Conservation (phyloP, 35 echinoderm and acorn worm genomes). For the Lytechinus variegatus region DNA sequence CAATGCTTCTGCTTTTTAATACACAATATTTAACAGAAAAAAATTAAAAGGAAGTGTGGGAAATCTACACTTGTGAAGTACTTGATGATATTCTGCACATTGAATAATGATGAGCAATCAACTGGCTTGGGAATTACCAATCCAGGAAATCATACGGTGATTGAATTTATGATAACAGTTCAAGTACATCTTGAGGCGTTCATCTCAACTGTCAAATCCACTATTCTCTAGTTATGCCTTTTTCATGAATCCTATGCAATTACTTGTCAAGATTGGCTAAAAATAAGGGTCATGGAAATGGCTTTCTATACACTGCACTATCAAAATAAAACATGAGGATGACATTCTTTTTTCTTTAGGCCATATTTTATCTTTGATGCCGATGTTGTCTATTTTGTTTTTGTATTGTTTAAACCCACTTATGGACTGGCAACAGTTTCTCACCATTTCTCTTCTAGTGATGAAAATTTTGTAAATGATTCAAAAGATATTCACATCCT, state of each 20-base stretch:
- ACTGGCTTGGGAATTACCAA: neutral
- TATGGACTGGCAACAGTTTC: too few relatives aligned
- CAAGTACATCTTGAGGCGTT: neutral
- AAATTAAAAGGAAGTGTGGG: neutral
- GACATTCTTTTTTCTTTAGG: too few relatives aligned
- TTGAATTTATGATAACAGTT: neutral
- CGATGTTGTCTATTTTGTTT: too few relatives aligned
- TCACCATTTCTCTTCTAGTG: too few relatives aligned
- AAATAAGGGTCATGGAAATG: neutral
- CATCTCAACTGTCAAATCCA: neutral
- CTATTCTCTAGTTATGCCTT: neutral
- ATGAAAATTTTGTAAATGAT: too few relatives aligned
- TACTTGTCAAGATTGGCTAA: neutral
- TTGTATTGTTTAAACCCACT: too few relatives aligned
- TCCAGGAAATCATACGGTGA: slow-evolving; percentile 10
- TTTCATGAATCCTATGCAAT: neutral
- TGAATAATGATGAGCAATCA: slow-evolving; percentile 5
- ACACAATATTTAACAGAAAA: neutral
- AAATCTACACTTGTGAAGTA: neutral
- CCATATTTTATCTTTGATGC: too few relatives aligned
- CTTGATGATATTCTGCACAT: neutral
- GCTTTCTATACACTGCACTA: neutral
- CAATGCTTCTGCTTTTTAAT: neutral
- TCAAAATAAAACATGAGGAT: too few relatives aligned
- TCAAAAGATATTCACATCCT: too few relatives aligned